These are phyloP conservation scores for Synergus japonicus DNA, from an alignment of 2,888 invertebrate species.

Conservation along the genomic window DNA sequence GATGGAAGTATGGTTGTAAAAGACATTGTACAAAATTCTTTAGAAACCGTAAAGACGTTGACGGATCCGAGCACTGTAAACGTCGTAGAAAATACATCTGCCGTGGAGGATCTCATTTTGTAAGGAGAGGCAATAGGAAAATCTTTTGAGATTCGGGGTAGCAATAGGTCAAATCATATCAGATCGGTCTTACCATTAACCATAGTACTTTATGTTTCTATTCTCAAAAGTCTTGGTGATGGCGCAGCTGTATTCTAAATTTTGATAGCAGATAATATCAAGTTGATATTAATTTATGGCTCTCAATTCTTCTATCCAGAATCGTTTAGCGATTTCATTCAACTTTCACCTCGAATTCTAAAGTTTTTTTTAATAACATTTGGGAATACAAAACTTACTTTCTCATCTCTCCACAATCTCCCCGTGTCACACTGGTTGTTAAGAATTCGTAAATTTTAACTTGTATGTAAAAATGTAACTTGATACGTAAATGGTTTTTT, in stretches of 20 bases:
- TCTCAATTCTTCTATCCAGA: slow-evolving; percentile 36
- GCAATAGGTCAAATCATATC: slow-evolving; percentile 68
- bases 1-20: slow-evolving; percentile 53
- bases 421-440: slow-evolving; percentile 58
- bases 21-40: slow-evolving; percentile 54
- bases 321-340: neutral
- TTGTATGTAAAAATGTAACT: slow-evolving; percentile 56
- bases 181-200: slow-evolving; percentile 68
- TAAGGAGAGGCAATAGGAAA: slow-evolving; percentile 56
- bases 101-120: slow-evolving; percentile 50
- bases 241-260: slow-evolving; percentile 29
- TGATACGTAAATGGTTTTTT: slow-evolving; percentile 45
- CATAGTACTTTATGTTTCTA: slow-evolving; percentile 64
- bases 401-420: slow-evolving; percentile 29
- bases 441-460: slow-evolving; percentile 61
- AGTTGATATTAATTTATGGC: slow-evolving; percentile 36
- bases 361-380: slow-evolving; percentile 46
- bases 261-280: slow-evolving; percentile 42
- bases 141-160: slow-evolving; percentile 56
- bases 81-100: slow-evolving; percentile 49
- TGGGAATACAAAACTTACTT: slow-evolving; percentile 50
- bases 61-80: slow-evolving; percentile 52
- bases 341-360: slow-evolving; percentile 41
- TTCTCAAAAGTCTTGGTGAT: slow-evolving; percentile 54
- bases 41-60: slow-evolving; percentile 55